A percentile compares a stretch with the other conserved stretches of the same genome.
These are phyloP conservation scores for Oncorhynchus nerka DNA, from an alignment of 2,113 vertebrate genomes.

Conservation along the genomic window DNA sequence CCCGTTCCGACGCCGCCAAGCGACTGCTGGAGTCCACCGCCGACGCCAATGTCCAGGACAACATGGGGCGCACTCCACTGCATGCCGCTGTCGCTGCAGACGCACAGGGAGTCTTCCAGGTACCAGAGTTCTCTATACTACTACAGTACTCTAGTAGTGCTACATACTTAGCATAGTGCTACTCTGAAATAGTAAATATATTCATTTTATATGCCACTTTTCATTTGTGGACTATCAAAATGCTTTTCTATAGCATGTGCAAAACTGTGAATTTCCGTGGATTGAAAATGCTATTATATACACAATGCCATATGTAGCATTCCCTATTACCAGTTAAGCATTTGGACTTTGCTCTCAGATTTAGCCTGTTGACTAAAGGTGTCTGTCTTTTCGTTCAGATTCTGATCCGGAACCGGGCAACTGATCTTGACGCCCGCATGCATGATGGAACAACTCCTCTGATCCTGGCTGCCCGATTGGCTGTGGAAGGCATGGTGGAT, in stretches of 20 bases:
- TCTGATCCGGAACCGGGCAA: constrained; percentile 94
- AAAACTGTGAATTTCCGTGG: too few relatives aligned
- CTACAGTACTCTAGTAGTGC: too few relatives aligned
- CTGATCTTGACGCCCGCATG: constrained; percentile 95
- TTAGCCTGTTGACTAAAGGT: background rate
- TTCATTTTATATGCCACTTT: too few relatives aligned
- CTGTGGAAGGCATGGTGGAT: constrained; percentile 96
- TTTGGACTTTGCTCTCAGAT: background rate
- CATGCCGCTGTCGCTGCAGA: constrained; percentile 93
- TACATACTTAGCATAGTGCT: too few relatives aligned
- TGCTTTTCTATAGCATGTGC: too few relatives aligned
- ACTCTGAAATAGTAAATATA: too few relatives aligned
- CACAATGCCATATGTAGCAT: too few relatives aligned
- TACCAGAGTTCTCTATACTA: constrained; percentile 39
- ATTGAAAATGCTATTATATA: too few relatives aligned
- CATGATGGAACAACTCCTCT: constrained; percentile 93
- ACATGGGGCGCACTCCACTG: constrained; percentile 95
- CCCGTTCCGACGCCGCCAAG: constrained; percentile 94
- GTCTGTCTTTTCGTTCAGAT: constrained; percentile 75
- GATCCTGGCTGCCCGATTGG: constrained; percentile 90
- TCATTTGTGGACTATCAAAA: too few relatives aligned
- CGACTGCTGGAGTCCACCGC: constrained; percentile 95
- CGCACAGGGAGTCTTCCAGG: constrained; percentile 97
- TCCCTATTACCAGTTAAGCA: background rate
- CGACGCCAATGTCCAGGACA: constrained; percentile 94